A percentile compares a stretch with the other conserved stretches of the same genome.
Conservation (phyloP, 2,797 vertebrate genomes). For the Channallabes apus region DNA sequence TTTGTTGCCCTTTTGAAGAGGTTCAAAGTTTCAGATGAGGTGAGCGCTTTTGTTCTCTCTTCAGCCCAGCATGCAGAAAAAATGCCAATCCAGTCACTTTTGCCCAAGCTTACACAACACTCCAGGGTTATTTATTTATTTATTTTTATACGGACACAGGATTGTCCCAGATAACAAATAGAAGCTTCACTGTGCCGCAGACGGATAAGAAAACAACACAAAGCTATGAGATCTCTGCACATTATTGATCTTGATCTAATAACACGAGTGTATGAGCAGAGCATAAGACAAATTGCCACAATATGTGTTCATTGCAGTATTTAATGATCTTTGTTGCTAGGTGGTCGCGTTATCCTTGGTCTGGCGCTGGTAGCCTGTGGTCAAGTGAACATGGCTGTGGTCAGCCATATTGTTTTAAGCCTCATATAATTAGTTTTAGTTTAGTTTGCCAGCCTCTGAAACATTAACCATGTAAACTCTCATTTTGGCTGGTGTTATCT, state of each 20-base stretch:
- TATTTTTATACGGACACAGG: background rate
- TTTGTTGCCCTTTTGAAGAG: conserved; percentile 83
- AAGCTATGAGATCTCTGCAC: conserved; percentile 17
- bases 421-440: conserved; percentile 3
- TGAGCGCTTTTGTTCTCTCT: conserved; percentile 55
- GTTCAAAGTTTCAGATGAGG: conserved; percentile 84
- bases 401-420: conserved; percentile 7
- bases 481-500: conserved; percentile 16
- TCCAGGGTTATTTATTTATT: background rate
- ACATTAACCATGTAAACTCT: conserved; percentile 5
- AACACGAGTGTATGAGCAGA: conserved; percentile 15
- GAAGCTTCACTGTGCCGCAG: background rate
- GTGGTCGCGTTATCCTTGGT: background rate
- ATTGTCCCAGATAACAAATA: background rate
- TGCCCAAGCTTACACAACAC: background rate
- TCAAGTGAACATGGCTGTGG: background rate
- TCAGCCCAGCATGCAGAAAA: conserved; percentile 13
- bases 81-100: background rate
- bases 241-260: conserved; percentile 23
- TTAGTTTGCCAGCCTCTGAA: conserved; percentile 4
- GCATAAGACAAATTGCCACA: background rate
- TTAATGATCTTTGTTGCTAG: background rate
- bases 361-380: background rate
- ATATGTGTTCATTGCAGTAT: background rate
- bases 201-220: background rate